Conservation (phyloP, 1,140 invertebrate genomes). For the Chlorops oryzae region DNA sequence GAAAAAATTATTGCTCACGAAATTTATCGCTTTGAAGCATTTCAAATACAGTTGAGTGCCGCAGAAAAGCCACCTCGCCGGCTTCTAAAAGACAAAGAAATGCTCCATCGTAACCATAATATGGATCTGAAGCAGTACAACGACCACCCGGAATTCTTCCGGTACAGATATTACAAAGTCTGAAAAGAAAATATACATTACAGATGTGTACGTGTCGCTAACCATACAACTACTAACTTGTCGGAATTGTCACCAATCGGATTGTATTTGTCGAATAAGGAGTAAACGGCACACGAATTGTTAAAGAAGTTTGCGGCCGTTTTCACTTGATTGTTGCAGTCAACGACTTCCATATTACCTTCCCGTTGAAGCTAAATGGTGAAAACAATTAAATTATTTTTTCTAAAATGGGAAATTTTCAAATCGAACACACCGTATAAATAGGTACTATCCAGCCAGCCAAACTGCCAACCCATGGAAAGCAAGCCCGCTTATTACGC, state of each 20-base stretch:
- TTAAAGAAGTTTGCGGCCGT: conserved; percentile 85
- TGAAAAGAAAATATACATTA: conserved; percentile 18
- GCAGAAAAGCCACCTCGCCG: conserved; percentile 88
- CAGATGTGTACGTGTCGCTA: background rate
- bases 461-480: conserved; percentile 81
- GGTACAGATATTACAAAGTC: conserved; percentile 77
- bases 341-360: conserved; percentile 73
- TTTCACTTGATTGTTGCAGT: conserved; percentile 96
- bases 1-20: conserved; percentile 50
- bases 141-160: conserved; percentile 68
- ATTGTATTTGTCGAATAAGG: conserved; percentile 87
- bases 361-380: conserved; percentile 68
- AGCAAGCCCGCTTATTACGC: conserved; percentile 74
- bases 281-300: conserved; percentile 87
- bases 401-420: background rate
- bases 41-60: conserved; percentile 76
- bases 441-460: conserved; percentile 93
- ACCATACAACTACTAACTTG: conserved; percentile 47
- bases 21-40: conserved; percentile 58
- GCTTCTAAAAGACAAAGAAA: conserved; percentile 78
- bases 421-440: conserved; percentile 56
- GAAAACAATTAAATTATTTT: background rate
- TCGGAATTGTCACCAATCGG: conserved; percentile 78
- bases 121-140: conserved; percentile 83
- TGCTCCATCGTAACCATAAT: conserved; percentile 84